Conservation (phyloP, 2,888 invertebrate species). For the Cryptosula pallasiana region DNA sequence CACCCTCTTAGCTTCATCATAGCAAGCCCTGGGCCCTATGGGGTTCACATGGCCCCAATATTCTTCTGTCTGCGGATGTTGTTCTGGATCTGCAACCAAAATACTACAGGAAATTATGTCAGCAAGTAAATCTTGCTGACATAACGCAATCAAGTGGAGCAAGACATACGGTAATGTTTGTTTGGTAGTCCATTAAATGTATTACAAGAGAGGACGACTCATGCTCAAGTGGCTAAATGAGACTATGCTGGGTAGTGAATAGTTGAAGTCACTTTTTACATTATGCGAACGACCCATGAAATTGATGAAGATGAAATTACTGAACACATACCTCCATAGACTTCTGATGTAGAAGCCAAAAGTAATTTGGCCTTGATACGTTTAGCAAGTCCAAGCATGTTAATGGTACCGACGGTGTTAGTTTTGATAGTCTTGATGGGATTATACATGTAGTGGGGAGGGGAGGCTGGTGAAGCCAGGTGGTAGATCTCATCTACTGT, state of each 20-base stretch:
- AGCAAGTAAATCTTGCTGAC: too few species aligned
- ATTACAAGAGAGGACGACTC: too few species aligned
- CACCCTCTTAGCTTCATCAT: conserved; percentile 98
- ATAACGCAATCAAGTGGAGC: too few species aligned
- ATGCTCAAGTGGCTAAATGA: too few species aligned
- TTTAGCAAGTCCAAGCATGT: conserved; percentile 70
- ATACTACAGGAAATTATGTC: too few species aligned
- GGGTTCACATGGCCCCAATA: conserved; percentile 99
- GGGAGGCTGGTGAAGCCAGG: conserved; percentile 95
- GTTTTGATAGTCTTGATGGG: conserved; percentile 99
- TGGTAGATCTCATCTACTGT: conserved; percentile 82
- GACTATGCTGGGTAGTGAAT: too few species aligned
- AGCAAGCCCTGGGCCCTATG: conserved; percentile 81
- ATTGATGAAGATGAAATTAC: too few species aligned
- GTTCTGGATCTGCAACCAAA: conserved; percentile 71
- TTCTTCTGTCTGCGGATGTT: conserved; percentile 94
- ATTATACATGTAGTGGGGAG: conserved; percentile 99
- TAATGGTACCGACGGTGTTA: conserved; percentile 78
- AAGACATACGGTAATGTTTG: too few species aligned
- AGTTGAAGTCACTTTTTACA: too few species aligned
- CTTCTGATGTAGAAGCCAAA: conserved; percentile 96
- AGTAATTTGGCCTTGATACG: conserved; percentile 85
- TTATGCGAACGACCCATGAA: too few species aligned
- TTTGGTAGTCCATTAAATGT: too few species aligned
- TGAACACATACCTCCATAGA: conserved; percentile 77